phyloP scores from a whole-genome alignment of 2,888 invertebrate genomes.

The Thymelicus sylvestris region DNA sequence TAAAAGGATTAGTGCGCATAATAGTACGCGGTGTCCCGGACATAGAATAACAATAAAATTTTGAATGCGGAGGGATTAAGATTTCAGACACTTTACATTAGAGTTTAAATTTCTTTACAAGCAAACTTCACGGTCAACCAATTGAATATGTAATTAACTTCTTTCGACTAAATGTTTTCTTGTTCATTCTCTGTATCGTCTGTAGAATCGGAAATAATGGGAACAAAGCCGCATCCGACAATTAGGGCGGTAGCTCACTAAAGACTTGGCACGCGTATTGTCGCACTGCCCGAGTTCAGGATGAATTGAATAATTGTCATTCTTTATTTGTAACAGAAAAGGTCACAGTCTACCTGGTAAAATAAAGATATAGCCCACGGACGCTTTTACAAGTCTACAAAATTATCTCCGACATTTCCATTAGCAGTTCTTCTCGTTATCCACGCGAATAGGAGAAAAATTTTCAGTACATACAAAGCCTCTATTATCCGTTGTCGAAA shows the following conservation, averaged over 20 bases:
- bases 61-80: background rate
- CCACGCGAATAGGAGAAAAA: too few relatives aligned
- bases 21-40: background rate
- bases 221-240: background rate
- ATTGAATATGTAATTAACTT: background rate
- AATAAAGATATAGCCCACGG: too few relatives aligned
- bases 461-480: too few relatives aligned
- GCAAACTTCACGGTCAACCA: background rate
- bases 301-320: too few relatives aligned
- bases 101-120: background rate
- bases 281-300: background rate
- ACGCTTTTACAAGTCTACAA: too few relatives aligned
- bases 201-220: constrained; percentile 1
- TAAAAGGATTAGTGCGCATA: background rate
- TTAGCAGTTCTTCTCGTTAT: too few relatives aligned
- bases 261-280: background rate
- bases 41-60: background rate
- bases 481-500: too few relatives aligned
- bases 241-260: background rate
- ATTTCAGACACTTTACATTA: background rate
- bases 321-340: too few relatives aligned
- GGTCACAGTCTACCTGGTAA: too few relatives aligned
- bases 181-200: background rate
- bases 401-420: too few relatives aligned
- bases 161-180: background rate